phyloP scores from a whole-genome alignment of 2,888 invertebrate species.

The Drosophila falleni region DNA sequence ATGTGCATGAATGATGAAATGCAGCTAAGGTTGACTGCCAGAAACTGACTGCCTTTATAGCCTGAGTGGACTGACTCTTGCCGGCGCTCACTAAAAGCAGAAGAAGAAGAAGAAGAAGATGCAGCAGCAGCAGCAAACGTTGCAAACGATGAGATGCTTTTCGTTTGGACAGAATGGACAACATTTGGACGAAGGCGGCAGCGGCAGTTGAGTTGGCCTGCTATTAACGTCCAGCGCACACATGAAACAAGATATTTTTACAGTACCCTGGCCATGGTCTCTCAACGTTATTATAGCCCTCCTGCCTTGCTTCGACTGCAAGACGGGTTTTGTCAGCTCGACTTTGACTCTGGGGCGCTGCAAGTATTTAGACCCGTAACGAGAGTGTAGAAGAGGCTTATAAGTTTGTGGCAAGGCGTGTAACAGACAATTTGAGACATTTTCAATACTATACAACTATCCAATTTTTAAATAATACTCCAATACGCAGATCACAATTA shows the following conservation, averaged over 20 bases:
- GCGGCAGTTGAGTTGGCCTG: slow-evolving; percentile 46
- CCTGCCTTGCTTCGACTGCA: slow-evolving; percentile 17
- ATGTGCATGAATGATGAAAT: slow-evolving; percentile 82
- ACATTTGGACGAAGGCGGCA: slow-evolving; percentile 14
- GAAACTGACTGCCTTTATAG: slow-evolving; percentile 46
- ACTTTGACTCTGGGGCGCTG: slow-evolving; percentile 67
- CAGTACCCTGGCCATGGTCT: slow-evolving; percentile 53
- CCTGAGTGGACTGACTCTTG: slow-evolving; percentile 12
- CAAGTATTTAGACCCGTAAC: slow-evolving; percentile 37
- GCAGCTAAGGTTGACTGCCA: slow-evolving; percentile 72
- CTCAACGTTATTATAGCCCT: slow-evolving; percentile 63
- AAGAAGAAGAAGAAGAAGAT: neutral
- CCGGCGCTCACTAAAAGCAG: slow-evolving; percentile 19
- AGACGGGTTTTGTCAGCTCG: slow-evolving; percentile 61
- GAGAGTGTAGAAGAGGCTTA: neutral
- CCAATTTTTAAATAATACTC: too few species aligned
- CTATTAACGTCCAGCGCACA: slow-evolving; percentile 82
- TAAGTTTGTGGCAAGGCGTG: neutral
- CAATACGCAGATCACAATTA: too few species aligned
- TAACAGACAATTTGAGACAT: neutral
- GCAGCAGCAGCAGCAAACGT: slow-evolving; percentile 1
- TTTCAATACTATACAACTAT: neutral
- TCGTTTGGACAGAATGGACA: slow-evolving; percentile 23
- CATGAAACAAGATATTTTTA: slow-evolving; percentile 82
- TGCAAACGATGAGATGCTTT: slow-evolving; percentile 29